Percentiles rank a stretch among this genome's conserved stretches.
phyloP scores from a whole-genome alignment of 2,797 vertebrate species.

The Todus mexicanus region DNA sequence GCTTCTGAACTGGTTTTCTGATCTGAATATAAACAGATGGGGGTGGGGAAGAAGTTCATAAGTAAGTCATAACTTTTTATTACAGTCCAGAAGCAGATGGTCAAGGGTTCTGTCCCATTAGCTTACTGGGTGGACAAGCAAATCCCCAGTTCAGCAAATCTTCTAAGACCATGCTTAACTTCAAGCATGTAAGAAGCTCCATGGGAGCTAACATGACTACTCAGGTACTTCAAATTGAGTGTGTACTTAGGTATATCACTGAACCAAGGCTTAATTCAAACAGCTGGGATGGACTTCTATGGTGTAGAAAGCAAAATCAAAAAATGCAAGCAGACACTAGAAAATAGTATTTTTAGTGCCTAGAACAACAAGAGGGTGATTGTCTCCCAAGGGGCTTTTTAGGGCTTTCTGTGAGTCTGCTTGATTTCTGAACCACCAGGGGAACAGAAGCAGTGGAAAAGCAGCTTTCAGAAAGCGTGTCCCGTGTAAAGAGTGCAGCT shows the following conservation, averaged over 20 bases:
- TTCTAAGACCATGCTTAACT: not conserved
- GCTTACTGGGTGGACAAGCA: not conserved
- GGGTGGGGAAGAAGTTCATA: not conserved
- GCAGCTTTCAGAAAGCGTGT: slow-evolving; percentile 43
- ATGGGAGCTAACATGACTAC: not conserved
- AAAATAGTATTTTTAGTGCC: slow-evolving; percentile 42
- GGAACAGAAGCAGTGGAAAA: slow-evolving; percentile 60
- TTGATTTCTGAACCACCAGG: slow-evolving; percentile 62
- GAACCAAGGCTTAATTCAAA: not conserved
- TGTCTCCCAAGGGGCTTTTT: slow-evolving; percentile 35
- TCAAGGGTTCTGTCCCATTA: not conserved
- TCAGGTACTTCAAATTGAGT: not conserved
- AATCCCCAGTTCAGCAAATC: not conserved
- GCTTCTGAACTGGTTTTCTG: slow-evolving; percentile 31
- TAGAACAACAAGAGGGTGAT: slow-evolving; percentile 62
- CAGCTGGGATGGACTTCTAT: not conserved
- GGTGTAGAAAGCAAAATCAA: slow-evolving; percentile 4
- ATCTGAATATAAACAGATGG: slow-evolving; percentile 31
- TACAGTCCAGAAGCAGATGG: slow-evolving; percentile 31
- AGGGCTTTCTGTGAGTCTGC: slow-evolving; percentile 56
- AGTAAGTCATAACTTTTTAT: slow-evolving; percentile 33
- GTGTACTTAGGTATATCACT: not conserved
- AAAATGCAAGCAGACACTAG: not conserved
- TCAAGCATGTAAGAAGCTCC: not conserved
- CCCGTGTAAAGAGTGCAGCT: slow-evolving; percentile 11